phyloP scores from a whole-genome alignment of 2,113 vertebrate species.

The Trematomus loennbergii region DNA sequence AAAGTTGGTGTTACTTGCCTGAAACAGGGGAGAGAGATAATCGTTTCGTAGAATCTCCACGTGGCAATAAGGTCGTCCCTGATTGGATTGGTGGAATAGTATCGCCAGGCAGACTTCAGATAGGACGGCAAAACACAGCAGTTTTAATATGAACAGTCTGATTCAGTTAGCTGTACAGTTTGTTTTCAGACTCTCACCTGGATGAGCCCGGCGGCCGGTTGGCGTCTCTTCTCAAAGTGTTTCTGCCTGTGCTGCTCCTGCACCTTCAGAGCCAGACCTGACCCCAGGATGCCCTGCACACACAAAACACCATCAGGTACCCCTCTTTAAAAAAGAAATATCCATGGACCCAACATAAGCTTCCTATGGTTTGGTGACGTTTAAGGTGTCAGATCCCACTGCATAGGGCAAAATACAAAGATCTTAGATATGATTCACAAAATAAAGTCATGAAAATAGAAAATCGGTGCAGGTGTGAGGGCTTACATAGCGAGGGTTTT shows the following conservation, averaged over 20 bases:
- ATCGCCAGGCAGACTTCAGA: slow-evolving; percentile 94
- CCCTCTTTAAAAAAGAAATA: no score
- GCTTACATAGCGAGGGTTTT: no score
- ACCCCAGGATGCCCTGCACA: slow-evolving; percentile 95
- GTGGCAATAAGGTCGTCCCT: slow-evolving; percentile 95
- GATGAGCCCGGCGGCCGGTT: slow-evolving; percentile 96
- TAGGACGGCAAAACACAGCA: neutral
- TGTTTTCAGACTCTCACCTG: slow-evolving; percentile 85
- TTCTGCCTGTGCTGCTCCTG: slow-evolving; percentile 99
- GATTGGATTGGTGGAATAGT: slow-evolving; percentile 97
- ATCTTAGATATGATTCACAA: no score
- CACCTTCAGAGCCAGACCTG: slow-evolving; percentile 95
- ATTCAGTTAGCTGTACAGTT: neutral
- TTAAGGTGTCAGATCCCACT: no score
- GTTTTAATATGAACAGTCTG: neutral
- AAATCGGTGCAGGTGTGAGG: no score
- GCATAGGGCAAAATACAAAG: no score
- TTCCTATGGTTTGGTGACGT: no score
- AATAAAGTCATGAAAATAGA: no score
- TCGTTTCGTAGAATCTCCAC: slow-evolving; percentile 98
- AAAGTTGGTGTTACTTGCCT: slow-evolving; percentile 83
- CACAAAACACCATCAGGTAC: slow-evolving; percentile 21
- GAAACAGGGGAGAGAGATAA: slow-evolving; percentile 97
- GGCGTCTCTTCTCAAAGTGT: slow-evolving; percentile 98
- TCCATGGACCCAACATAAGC: no score